Evolutionary conservation across 2,797 vertebrate species (phyloP).

Genomic region (Chromis chromis): DNA sequence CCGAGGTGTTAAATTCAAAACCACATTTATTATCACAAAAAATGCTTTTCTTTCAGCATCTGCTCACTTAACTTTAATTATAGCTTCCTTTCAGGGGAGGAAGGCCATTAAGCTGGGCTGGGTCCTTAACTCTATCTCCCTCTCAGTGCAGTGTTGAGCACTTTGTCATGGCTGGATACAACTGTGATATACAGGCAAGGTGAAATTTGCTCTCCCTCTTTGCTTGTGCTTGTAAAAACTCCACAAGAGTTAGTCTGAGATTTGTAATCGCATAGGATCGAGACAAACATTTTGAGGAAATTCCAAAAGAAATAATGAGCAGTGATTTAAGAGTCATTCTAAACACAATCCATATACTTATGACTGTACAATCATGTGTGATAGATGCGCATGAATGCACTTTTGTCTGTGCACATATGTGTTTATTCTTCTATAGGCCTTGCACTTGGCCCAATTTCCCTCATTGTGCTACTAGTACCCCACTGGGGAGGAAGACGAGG

Average conservation of each 20-base stretch:
- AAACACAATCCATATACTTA: constrained; percentile 18
- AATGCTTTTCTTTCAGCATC: constrained; percentile 84
- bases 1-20: constrained; percentile 87
- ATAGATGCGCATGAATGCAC: constrained; percentile 29
- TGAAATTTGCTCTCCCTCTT: constrained; percentile 51
- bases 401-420: constrained; percentile 63
- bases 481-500: constrained; percentile 72
- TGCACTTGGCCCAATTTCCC: constrained; percentile 70
- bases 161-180: constrained; percentile 57
- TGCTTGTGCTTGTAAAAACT: constrained; percentile 60
- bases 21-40: constrained; percentile 82
- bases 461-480: constrained; percentile 70
- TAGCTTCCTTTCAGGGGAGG: constrained; percentile 76
- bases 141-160: constrained; percentile 36
- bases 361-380: constrained; percentile 2
- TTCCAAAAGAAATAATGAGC: constrained; percentile 40
- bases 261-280: constrained; percentile 47
- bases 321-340: constrained; percentile 26
- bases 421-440: constrained; percentile 69
- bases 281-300: constrained; percentile 46
- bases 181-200: constrained; percentile 57
- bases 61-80: constrained; percentile 88
- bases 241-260: constrained; percentile 35
- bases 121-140: constrained; percentile 63
- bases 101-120: constrained; percentile 76